phyloP scores from a whole-genome alignment of 2,113 vertebrate species.

The Atlantisia rogersi region DNA sequence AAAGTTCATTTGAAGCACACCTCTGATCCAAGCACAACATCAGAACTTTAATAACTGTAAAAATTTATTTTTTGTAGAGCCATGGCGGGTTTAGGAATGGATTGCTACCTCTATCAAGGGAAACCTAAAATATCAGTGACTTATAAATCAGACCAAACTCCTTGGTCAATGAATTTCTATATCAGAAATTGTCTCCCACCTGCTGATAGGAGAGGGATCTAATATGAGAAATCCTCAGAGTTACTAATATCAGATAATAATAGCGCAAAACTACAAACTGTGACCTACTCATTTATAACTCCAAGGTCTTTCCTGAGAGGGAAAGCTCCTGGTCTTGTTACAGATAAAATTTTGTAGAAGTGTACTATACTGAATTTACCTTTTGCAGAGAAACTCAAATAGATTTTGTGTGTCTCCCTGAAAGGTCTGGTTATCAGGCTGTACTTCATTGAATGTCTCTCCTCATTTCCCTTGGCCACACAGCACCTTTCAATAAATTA shows the following conservation, averaged over 20 bases:
- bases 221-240: not conserved
- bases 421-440: not conserved
- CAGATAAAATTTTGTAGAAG: not conserved
- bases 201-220: not conserved
- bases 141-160: not conserved
- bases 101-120: not conserved
- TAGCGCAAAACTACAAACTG: not conserved
- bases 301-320: not conserved
- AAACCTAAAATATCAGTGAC: not conserved
- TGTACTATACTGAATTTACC: not conserved
- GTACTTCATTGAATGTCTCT: not conserved
- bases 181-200: not conserved
- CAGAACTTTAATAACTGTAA: not conserved
- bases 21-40: not conserved
- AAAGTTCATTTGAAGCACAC: not conserved
- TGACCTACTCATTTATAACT: not conserved
- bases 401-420: not conserved
- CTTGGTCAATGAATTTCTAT: not conserved
- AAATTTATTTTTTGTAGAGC: not conserved
- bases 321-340: not conserved
- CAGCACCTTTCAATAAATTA: not conserved
- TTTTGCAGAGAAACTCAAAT: not conserved
- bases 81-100: rapidly evolving
- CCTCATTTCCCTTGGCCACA: not conserved
- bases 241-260: not conserved